phyloP scores from a whole-genome alignment of 2,797 vertebrate genomes.

The Spea hammondii region DNA sequence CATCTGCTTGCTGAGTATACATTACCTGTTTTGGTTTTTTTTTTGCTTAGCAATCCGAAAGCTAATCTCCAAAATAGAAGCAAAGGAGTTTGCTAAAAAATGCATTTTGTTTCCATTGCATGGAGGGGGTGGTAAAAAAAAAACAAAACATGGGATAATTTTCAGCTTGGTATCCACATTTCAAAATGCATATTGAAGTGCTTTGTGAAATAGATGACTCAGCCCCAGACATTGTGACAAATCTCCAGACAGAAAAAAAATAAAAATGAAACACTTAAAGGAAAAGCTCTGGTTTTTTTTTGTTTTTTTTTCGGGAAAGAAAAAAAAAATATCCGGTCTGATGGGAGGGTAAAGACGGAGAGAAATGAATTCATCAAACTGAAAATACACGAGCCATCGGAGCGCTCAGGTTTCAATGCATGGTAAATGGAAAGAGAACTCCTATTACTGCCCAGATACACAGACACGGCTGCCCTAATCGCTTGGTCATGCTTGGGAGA shows the following conservation, averaged over 20 bases:
- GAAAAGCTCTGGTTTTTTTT: constrained; percentile 47
- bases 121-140: constrained; percentile 55
- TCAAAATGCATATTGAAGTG: constrained; percentile 57
- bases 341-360: constrained; percentile 56
- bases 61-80: constrained; percentile 70
- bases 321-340: constrained; percentile 51
- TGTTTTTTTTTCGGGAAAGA: constrained; percentile 53
- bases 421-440: constrained; percentile 73
- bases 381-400: constrained; percentile 71
- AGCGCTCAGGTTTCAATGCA: constrained; percentile 72
- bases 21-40: constrained; percentile 60
- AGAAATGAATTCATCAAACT: constrained; percentile 78
- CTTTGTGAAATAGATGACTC: constrained; percentile 72
- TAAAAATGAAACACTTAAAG: constrained; percentile 63
- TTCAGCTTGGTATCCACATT: constrained; percentile 47
- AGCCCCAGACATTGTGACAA: constrained; percentile 66
- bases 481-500: constrained; percentile 74
- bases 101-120: constrained; percentile 57
- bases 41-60: constrained; percentile 77
- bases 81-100: constrained; percentile 55
- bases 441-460: constrained; percentile 68
- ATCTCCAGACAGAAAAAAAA: constrained; percentile 52
- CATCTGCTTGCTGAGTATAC: constrained; percentile 57
- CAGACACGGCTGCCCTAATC: constrained; percentile 70
- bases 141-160: constrained; percentile 46